Evolutionary conservation across 2,113 vertebrate species (phyloP), one percentile per base, ranked within the genome.

Genomic region (Gulo gulo): DNA sequence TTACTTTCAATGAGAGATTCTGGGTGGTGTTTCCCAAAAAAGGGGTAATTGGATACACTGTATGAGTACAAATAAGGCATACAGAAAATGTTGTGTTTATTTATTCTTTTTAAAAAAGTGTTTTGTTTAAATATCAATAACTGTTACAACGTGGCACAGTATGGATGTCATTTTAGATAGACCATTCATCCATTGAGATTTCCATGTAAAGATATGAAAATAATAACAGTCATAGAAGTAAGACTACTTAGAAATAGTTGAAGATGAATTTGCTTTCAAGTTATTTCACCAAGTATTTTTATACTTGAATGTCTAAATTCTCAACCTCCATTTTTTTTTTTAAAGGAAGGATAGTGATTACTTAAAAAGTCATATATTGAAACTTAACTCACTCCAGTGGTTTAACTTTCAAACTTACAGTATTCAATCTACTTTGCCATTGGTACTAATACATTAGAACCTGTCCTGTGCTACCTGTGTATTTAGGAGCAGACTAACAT

Each of bases 381-480:
- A 95, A 20, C 15, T 81, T 63, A 47, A 79, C 50, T 85, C 78
- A 87, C 67, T 96, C 7, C 26, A 6, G 3, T 63, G 91, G 8
- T 42, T 29, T 67, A 93, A 91, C 10, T 65, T 45, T 21, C 29
- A 87, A 26, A 50, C 15, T 65, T 78, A 93, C 42, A 82, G 73
- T 42, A 94, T 95, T 97, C 88, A 96, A 59, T 39, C 76, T 85
- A 88, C 63, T 85, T 97, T 96, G 76, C 1, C 12, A 31, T 50
- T 71, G 42, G 13, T n/a, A 78, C 14, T 18, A 21, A 57, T 45
- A 6, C 7, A 26, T 11, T 74, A 18, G 9, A 2, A 7, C 29
- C 5, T 59, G 52, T 6, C 63, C 9, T 86, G 11, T 45, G 4
- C 4, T 52, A 4, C 16, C 21, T 90, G 24, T 61, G 63, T 34